These are phyloP conservation scores for Myrmophylax atrothorax DNA, from an alignment of 2,113 vertebrate species.

Conservation along the genomic window DNA sequence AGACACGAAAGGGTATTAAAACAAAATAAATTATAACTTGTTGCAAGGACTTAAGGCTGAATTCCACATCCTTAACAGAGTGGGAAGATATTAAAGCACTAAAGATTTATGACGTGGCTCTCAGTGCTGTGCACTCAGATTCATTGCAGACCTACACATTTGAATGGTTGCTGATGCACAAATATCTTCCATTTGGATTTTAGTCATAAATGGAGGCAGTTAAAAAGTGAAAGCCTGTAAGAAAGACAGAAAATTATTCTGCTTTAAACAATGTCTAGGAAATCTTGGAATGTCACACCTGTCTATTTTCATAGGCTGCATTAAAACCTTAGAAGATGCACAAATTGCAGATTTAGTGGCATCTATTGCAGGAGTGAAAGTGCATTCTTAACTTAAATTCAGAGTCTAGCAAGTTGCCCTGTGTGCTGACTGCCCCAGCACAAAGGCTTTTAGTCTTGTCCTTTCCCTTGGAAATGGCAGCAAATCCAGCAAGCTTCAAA, in stretches of 20 bases:
- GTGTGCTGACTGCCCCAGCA: neutral
- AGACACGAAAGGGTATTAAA: constrained; percentile 23
- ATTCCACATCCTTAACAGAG: constrained; percentile 36
- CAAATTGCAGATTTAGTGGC: neutral
- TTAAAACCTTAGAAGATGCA: neutral
- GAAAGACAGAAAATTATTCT: neutral
- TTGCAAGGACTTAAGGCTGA: constrained; percentile 38
- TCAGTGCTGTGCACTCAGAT: neutral
- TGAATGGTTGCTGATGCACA: neutral
- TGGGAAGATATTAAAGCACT: neutral
- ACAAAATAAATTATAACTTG: constrained; percentile 19
- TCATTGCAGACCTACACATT: neutral
- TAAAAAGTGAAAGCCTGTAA: neutral
- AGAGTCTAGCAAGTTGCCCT: neutral
- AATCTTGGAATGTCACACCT: neutral
- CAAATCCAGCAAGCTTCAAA: neutral
- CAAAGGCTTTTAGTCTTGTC: neutral
- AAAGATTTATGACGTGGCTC: neutral
- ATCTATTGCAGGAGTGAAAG: neutral
- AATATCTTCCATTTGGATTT: constrained; percentile 1
- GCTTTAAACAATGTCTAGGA: neutral
- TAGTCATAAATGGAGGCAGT: neutral
- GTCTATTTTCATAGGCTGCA: neutral
- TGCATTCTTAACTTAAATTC: neutral
- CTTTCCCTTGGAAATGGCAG: neutral